A percentile compares a stretch with the other conserved stretches of the same genome.
These are phyloP conservation scores for Donacobius atricapilla DNA, from an alignment of 2,113 vertebrate species.

Conservation along the genomic window DNA sequence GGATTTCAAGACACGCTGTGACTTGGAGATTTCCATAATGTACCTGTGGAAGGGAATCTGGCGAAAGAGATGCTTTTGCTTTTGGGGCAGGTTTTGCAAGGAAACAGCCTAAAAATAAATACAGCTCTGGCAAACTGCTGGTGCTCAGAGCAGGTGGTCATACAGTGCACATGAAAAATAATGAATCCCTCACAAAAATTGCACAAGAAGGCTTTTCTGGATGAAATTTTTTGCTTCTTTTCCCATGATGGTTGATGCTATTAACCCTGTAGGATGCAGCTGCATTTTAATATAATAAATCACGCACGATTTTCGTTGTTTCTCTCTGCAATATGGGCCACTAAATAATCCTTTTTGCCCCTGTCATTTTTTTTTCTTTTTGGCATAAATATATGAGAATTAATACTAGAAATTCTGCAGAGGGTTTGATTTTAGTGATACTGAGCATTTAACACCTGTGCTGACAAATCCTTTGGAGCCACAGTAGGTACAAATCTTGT, in stretches of 20 bases:
- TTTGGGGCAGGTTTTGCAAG: not conserved
- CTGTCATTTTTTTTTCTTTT: not conserved
- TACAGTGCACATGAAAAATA: not conserved
- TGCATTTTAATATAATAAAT: not conserved
- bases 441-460: not conserved
- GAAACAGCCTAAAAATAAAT: conserved; percentile 15
- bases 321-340: not conserved
- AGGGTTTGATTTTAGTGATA: not conserved
- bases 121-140: not conserved
- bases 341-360: not conserved
- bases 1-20: not conserved
- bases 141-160: not conserved
- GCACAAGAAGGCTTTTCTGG: not conserved
- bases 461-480: not conserved
- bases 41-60: not conserved
- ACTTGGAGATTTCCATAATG: not conserved
- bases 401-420: not conserved
- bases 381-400: not conserved
- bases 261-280: not conserved
- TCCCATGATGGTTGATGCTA: not conserved
- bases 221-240: not conserved
- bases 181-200: not conserved
- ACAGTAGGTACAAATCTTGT: not conserved
- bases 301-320: not conserved
- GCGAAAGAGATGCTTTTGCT: not conserved